Conservation (phyloP, 2,797 vertebrate species). For the Anguilla anguilla region DNA sequence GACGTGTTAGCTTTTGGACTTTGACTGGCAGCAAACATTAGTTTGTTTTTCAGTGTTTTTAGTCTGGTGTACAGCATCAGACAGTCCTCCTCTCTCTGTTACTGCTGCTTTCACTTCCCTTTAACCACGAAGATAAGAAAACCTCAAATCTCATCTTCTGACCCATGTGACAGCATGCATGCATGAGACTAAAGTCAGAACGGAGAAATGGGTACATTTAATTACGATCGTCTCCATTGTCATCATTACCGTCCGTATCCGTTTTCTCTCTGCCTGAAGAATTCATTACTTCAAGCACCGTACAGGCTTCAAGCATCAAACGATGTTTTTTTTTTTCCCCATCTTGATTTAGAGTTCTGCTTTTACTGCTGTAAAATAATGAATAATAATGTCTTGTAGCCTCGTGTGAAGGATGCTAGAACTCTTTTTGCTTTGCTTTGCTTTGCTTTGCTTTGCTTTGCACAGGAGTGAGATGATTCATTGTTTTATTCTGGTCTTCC, state of each 20-base stretch:
- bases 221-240: neutral
- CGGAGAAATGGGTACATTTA: neutral
- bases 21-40: neutral
- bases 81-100: neutral
- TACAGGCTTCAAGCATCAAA: neutral
- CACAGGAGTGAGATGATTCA: slow-evolving; percentile 1
- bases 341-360: neutral
- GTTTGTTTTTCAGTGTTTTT: neutral
- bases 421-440: neutral
- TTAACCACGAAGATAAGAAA: neutral
- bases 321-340: neutral
- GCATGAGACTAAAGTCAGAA: neutral
- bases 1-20: neutral
- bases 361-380: neutral
- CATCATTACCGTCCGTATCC: neutral
- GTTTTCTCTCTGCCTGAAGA: neutral
- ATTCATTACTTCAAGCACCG: neutral
- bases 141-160: neutral
- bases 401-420: neutral
- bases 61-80: neutral
- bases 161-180: neutral
- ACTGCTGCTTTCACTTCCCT: neutral
- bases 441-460: neutral
- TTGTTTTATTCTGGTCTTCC: slow-evolving; percentile 4
- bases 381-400: neutral